Evolutionary conservation across 2,797 vertebrate genomes (phyloP), one percentile per base, ranked within the genome.

Genomic region (Acropternis orthonyx): DNA sequence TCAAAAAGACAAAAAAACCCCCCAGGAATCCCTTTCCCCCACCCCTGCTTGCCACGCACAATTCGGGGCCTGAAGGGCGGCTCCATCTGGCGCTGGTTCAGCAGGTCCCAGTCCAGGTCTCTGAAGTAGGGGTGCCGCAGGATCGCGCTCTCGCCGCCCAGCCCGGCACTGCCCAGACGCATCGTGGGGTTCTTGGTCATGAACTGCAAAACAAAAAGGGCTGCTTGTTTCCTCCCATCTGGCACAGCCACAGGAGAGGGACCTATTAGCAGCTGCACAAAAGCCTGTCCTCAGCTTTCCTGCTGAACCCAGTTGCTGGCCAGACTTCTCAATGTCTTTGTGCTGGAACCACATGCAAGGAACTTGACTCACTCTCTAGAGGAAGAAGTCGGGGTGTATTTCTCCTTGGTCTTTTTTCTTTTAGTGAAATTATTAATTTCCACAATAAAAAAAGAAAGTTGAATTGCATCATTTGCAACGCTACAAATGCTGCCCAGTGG

Each of bases 21-120:
- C 27, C 11, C 5, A 1, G 16, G 4, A 44, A 14, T 13, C 16
- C 39, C 51, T 6, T 32, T 27, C 7, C 48, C 41, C n/a, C 28
- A 6, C 7, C 24, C 67, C 44, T 52, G 24, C 74, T 63, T 37
- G 49, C 66, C 67, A 99, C 99, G 97, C 98, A 99, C 99, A 24
- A 99, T 99, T 91, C 99, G 98, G 65, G 99, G 99, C 88, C 99
- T 98, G 98, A 99, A 99, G 0, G 99, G 99, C 2, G 99, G 99
- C 93, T 99, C 99, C 34, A 99, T 95, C 92, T 98, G 98, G 92
- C 98, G 98, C 63, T 97, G 98, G 96, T 99, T 98, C 74, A 99
- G 97, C 89, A 98, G 98, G 74, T 99, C 98, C 99, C 99, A 99
- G 94, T 99, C 98, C 21, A 99, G 98, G 86, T 95, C 96, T 26